phyloP scores from a whole-genome alignment of 2,797 vertebrate species.

The Enoplosus armatus region DNA sequence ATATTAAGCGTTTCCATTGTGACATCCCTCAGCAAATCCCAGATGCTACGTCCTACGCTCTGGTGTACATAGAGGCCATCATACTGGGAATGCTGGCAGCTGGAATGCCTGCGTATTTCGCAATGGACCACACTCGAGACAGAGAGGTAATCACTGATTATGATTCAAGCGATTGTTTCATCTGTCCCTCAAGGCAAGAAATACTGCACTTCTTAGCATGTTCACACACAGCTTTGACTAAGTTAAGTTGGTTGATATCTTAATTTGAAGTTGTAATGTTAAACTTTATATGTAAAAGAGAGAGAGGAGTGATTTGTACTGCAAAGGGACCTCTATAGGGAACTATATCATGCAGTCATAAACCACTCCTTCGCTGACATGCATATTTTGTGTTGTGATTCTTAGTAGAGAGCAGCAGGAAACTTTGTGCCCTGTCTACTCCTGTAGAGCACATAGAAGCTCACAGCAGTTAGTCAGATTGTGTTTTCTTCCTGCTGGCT shows the following conservation, averaged over 20 bases:
- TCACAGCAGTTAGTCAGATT: background rate
- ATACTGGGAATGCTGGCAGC: slow-evolving; percentile 88
- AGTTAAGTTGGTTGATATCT: background rate
- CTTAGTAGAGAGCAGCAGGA: background rate
- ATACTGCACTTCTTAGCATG: background rate
- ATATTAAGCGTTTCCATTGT: background rate
- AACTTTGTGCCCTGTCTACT: background rate
- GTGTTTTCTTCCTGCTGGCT: background rate
- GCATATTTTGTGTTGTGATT: background rate
- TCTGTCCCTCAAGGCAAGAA: background rate
- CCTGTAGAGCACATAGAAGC: background rate
- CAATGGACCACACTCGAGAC: slow-evolving; percentile 89
- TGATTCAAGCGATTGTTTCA: background rate
- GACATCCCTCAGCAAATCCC: slow-evolving; percentile 79
- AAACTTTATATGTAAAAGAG: too few species aligned
- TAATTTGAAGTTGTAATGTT: background rate
- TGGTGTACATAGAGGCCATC: slow-evolving; percentile 87
- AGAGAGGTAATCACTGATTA: slow-evolving; percentile 64
- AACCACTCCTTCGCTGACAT: background rate
- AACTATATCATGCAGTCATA: background rate
- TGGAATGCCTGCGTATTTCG: slow-evolving; percentile 91
- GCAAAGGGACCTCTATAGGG: background rate
- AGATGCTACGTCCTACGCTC: slow-evolving; percentile 77
- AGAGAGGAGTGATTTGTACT: background rate
- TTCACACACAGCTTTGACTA: background rate